Percentiles rank a stretch among this genome's conserved stretches.
These are phyloP conservation scores for Chromobotia macracanthus DNA, from an alignment of 2,797 vertebrate species.

Conservation along the genomic window DNA sequence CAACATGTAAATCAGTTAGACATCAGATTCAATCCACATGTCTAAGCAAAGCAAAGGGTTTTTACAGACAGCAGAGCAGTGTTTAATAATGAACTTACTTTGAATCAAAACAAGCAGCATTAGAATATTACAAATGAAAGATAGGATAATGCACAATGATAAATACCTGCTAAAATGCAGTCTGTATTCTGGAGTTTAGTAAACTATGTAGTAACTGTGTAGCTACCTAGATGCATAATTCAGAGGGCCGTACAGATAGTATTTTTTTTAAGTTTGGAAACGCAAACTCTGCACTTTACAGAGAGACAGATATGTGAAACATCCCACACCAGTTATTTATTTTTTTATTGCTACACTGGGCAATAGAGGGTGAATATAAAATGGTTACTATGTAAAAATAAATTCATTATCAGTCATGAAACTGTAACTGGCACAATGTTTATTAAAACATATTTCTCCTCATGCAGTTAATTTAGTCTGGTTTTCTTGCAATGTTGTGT, in stretches of 20 bases:
- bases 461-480: too few relatives aligned
- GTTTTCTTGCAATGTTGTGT: too few relatives aligned
- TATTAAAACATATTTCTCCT: too few relatives aligned
- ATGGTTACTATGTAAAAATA: too few relatives aligned
- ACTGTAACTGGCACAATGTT: too few relatives aligned
- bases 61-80: constrained; percentile 1
- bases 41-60: not conserved
- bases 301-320: too few relatives aligned
- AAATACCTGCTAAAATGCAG: not conserved
- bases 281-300: too few relatives aligned
- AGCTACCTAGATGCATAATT: constrained; percentile 29
- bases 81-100: not conserved
- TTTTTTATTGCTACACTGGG: too few relatives aligned
- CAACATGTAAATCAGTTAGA: not conserved
- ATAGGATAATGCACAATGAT: not conserved
- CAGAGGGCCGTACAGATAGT: not conserved
- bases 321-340: too few relatives aligned
- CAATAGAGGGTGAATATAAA: too few relatives aligned
- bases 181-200: not conserved
- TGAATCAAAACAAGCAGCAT: not conserved
- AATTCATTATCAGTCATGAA: too few relatives aligned
- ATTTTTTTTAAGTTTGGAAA: too few relatives aligned
- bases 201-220: constrained; percentile 2
- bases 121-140: not conserved
- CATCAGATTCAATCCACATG: constrained; percentile 1